Conservation (phyloP, 2,888 invertebrate genomes). For the Drosophila robusta region DNA sequence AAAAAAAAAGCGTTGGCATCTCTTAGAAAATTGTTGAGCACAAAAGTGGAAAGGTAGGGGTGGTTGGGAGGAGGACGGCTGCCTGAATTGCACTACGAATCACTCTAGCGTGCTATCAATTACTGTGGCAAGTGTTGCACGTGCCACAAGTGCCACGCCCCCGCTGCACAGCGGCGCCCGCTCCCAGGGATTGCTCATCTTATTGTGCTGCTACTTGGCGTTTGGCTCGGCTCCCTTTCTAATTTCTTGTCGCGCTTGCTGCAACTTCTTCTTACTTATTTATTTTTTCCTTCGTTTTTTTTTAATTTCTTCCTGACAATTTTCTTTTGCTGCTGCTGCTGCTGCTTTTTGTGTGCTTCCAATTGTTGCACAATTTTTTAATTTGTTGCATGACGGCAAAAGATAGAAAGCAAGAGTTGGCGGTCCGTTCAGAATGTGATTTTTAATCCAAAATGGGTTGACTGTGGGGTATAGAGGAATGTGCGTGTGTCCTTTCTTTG, state of each 20-base stretch:
- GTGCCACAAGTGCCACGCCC: conserved; percentile 43
- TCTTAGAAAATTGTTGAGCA: conserved; percentile 54
- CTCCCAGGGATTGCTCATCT: conserved; percentile 63
- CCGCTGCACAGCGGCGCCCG: conserved; percentile 12
- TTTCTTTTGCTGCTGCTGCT: conserved; percentile 43
- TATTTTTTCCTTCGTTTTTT: conserved; percentile 30
- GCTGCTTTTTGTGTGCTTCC: conserved; percentile 65
- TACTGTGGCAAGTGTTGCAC: conserved; percentile 80
- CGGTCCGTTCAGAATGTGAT: conserved; percentile 28
- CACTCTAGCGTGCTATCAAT: conserved; percentile 80
- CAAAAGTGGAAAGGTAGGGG: neutral
- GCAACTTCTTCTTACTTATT: conserved; percentile 27
- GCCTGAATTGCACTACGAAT: conserved; percentile 69
- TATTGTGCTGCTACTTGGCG: conserved; percentile 66
- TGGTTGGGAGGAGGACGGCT: conserved; percentile 28
- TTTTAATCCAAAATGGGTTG: conserved; percentile 57
- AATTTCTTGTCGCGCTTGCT: conserved; percentile 55
- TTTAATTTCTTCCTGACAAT: conserved; percentile 64
- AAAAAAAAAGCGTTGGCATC: conserved; percentile 24
- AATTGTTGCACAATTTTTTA: conserved; percentile 81
- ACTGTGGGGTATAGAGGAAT: neutral
- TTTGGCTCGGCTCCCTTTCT: conserved; percentile 56
- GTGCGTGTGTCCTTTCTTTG: neutral
- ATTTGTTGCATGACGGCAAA: conserved; percentile 68
- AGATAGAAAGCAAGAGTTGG: conserved; percentile 52